Base-by-base conservation (phyloP, 1,140 invertebrate genomes). In the Drosophila insularis region DNA sequence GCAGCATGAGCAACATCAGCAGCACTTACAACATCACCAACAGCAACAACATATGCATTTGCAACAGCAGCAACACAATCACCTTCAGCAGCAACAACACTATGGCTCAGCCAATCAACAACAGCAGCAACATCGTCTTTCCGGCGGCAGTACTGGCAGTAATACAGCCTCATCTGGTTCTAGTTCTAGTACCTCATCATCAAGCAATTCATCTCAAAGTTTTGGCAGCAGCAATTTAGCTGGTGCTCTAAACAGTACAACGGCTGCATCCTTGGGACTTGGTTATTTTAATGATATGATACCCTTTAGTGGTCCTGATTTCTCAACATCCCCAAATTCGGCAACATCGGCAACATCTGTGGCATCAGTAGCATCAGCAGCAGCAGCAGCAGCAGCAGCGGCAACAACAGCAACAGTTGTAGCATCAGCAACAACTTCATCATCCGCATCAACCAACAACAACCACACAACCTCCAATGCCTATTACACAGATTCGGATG, bases 401-500 rank as follows among this genome's bases (percentile, higher is more conserved):
- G 43, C 43, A 50, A 19, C 43, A 21, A 8, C 13, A 50, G 2
- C 43, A 19, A 17, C 40, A 46, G 14, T 14, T 17, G 1, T 7
- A 8, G 7, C 76, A 21, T 39, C 72, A 17, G 43, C 65, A 35
- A 17, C 53, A 27, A 10, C 53, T 7, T n/a, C 50, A 46, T 17
- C 70, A 17, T 11, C 73, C 27, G 27, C 27, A 27, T 6, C 27
- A 27, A 27, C 2, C 27, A 6, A 27, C 27, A 6, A 27, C 40
- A 71, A 68, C 31, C 64, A 73, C 17, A 58, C 40, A 54, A 60
- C 58, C 13, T 79, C 71, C 35, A 90, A 81, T 62, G 67, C 89
- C 23, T 90, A 90, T 50, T 90, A 90, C 73, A 90, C 89, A 37
- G 89, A 90, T 14, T 75, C 90, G 71, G 90, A 91, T 91, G 82